Evolutionary conservation across 2,113 vertebrate species (phyloP), one percentile per base, ranked within the genome.

Genomic region (Poicephalus meyeri): DNA sequence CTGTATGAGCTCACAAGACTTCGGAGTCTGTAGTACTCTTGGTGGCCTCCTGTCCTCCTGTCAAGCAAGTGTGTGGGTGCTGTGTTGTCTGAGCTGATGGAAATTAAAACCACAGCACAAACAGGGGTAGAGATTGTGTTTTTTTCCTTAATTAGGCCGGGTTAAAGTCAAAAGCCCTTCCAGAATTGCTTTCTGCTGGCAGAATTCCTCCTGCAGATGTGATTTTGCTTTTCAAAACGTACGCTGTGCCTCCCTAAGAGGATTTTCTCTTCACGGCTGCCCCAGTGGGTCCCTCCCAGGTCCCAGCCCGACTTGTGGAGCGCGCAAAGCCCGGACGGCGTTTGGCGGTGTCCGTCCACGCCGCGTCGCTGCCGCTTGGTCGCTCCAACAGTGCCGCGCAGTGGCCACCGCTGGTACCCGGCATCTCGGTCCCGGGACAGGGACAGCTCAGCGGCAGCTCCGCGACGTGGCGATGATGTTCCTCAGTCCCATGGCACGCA

Each of bases 301-400:
- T 16, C 20, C 20, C 64, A 65, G 26, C 52, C 39, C 23, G 0
- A 1, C 7, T 46, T 6, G 4, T 10, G 78, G 26, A 52, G 76
- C 47, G 3, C 4, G 2, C 26, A 18, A 41, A 7, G 42, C 14
- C 70, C 0, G 4, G 20, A 14, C 3, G 0, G 23, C 7, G 39
- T 9, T 50, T 13, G 55, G 7, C 2, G 0, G 23, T 9, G 52
- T 10, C 55, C 15, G 47, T 4, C 42, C 2, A 1, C 14, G 21
- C 6, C 1, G 46, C 2, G 9, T 64, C 1, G 1, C 83, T 87
- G 91, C 63, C 2, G 13, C 3, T 6, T 47, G 19, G 5, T 37
- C 20, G 53, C 65, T 91, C 92, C 91, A 91, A 94, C 96, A 94
- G 91, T 93, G 97, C 95, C 95, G 14, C 95, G 6, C 92, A 82